Conservation (phyloP, 2,888 invertebrate genomes). For the Callinectes sapidus region DNA sequence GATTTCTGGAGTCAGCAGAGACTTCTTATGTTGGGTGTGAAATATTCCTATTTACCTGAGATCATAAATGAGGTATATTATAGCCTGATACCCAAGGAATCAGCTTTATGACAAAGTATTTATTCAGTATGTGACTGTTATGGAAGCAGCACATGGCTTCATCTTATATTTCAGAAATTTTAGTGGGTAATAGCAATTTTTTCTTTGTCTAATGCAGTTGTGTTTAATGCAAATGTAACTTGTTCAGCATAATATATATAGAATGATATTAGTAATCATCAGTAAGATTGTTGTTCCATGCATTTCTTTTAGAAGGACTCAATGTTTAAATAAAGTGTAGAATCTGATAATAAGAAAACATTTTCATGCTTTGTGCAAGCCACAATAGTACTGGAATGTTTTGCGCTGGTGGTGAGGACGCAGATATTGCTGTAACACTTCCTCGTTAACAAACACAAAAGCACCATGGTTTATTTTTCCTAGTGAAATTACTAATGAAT, state of each 20-base stretch:
- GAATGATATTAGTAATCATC: background rate
- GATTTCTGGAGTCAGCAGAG: background rate
- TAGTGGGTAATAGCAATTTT: background rate
- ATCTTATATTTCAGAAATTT: background rate
- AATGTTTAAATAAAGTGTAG: background rate
- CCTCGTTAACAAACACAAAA: background rate
- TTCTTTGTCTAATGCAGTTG: background rate
- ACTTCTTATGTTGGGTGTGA: background rate
- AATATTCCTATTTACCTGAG: background rate
- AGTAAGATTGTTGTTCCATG: background rate
- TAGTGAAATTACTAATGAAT: background rate
- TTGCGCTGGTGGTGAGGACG: background rate
- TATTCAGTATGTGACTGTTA: background rate
- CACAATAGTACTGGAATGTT: background rate
- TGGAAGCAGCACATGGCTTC: background rate
- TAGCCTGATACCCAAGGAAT: background rate
- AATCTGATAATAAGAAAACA: background rate
- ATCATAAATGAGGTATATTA: background rate
- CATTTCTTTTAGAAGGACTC: background rate
- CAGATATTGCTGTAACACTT: background rate
- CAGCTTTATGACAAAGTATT: background rate
- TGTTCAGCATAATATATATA: background rate
- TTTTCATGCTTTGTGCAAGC: background rate
- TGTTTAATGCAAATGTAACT: background rate
- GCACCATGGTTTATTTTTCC: background rate